Evolutionary conservation across 2,113 vertebrate genomes (phyloP), one percentile per base, ranked within the genome.

Genomic region (Cebus imitator): DNA sequence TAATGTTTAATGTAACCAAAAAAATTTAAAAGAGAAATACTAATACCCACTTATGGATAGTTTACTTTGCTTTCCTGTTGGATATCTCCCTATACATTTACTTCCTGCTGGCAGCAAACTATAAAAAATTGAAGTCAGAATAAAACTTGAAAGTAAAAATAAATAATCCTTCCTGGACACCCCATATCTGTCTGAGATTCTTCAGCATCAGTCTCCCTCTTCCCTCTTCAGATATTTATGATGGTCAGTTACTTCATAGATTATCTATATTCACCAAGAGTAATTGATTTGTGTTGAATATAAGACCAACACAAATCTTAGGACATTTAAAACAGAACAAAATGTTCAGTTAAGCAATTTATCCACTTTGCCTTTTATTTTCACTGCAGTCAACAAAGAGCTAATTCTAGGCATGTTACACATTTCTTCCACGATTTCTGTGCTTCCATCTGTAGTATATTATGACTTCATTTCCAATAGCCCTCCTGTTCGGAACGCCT

Each of bases 211-310:
- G 13, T 3, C 32, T n/a, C 3, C 6, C 6, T 14, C 40, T 27
- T 35, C 76, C 23, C 57, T 80, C 25, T 61, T 52, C 5, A 75
- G 30, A 43, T 23, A 81, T 9, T 73, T 87, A 78, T 2, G 7
- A 73, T 84, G 58, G 35, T 55, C 5, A 8, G 4, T 90, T 94
- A 37, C 64, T 94, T 96, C 55, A 92, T 85, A 96, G 52, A 50
- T 64, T 85, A 37, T 85, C 78, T 91, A 18, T 85, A 80, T 68
- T 96, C 55, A 14, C 12, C 37, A 90, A 66, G 6, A 14, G 32
- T 91, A 87, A 95, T 81, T 87, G 52, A 64, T 92, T 90, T 87
- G n/a, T 66, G 76, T 50, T 97, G 66, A 93, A 90, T 94, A 85
- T 68, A 83, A 95, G 73, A 96, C 94, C 73, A 81, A 68, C 95